Base-by-base conservation (phyloP, 2,113 vertebrate species). In the Etia nguti region DNA sequence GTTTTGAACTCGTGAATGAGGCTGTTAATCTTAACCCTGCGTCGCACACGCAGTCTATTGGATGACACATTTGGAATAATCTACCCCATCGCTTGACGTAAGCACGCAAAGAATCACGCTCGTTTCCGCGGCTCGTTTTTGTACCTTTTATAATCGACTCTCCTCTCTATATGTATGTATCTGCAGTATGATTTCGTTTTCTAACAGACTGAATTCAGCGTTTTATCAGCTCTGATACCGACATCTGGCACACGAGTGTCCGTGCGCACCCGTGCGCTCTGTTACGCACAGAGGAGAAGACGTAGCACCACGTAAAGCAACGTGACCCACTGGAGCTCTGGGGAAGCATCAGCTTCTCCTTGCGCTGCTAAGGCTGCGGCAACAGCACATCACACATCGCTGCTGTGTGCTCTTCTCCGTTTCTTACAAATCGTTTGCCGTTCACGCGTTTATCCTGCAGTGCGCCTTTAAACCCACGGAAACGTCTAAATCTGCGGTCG, bases 31-130 rank as follows among this genome's bases (percentile, higher is more conserved):
- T 73, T 55, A 41, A 34, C 52, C 82, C 85, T 68, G 85, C 36
- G 12, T 75, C 75, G 31, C 77, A 56, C 70, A 8, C 73, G 31
- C 62, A 46, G 34, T 55, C 86, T 48, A 88, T 85, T 91, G 90
- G 89, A 81, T 6, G 52, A 68, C 73, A 54, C 16, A 43, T 87
- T 86, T 87, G 79, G 81, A 90, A 85, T 80, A 91, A 93, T 90
- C 93, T 93, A 93, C 93, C 92, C 83, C 8, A 56, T 77, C 75
- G 31, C 50, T 46, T 96, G 94, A 96, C 96, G 96, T 96, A 94
- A 97, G 85, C 94, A 95, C 96, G 95, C 93, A 94, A 81, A 86
- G 70, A 11, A 83, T 73, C 83, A 93, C 94, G 95, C 93, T 87
- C 57, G 85, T 90, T 84, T 89, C 90, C 81, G 83, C 83, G 90